Conservation (phyloP, 2,797 vertebrate genomes). For the Rousettus madagascariensis region DNA sequence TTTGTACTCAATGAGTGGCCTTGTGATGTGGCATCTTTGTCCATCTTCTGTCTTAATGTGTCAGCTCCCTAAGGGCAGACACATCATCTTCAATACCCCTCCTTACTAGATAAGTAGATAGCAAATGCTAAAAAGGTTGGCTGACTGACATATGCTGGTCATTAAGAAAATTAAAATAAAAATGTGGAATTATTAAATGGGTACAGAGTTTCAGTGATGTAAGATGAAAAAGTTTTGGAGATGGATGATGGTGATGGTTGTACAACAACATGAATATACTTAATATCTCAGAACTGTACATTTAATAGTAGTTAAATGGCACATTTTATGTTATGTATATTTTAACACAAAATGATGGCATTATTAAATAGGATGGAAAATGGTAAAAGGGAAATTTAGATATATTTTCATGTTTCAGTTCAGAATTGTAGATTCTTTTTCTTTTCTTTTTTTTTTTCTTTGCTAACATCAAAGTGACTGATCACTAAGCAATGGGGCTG, state of each 20-base stretch:
- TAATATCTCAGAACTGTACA: not conserved
- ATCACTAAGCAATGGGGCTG: not conserved
- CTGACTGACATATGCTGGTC: not conserved
- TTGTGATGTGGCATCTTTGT: not conserved
- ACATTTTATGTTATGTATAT: not conserved
- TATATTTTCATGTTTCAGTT: not conserved
- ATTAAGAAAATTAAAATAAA: conserved; percentile 57
- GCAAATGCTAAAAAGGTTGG: not conserved
- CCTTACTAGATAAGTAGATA: conserved; percentile 18
- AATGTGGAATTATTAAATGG: not conserved
- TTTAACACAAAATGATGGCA: not conserved
- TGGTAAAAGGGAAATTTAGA: not conserved
- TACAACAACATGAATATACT: accelerated
- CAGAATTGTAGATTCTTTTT: not conserved
- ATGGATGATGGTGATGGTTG: not conserved
- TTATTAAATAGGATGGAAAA: not conserved
- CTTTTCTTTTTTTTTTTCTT: not conserved
- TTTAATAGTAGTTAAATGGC: not conserved
- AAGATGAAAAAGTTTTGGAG: not conserved
- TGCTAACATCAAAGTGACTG: not conserved
- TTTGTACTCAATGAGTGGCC: not conserved
- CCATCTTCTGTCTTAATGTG: conserved; percentile 9
- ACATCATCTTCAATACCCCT: not conserved
- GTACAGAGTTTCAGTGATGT: not conserved
- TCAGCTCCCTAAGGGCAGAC: conserved; percentile 11